phyloP scores from a whole-genome alignment of 2,113 vertebrate genomes.

The Glareola pratincola region DNA sequence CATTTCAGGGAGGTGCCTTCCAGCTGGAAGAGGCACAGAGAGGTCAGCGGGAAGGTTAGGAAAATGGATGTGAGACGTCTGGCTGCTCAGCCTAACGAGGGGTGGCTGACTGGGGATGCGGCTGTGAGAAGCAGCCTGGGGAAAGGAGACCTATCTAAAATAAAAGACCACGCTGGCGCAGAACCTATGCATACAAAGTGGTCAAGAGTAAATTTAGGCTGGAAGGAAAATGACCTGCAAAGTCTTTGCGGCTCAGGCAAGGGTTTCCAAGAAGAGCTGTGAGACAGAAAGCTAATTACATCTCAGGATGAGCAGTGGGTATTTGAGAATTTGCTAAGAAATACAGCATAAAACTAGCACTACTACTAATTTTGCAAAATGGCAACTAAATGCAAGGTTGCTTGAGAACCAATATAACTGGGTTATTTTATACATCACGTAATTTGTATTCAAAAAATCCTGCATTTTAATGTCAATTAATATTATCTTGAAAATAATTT shows the following conservation, averaged over 20 bases:
- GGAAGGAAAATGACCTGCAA: neutral
- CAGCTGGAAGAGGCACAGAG: constrained; percentile 17
- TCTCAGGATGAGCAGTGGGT: neutral
- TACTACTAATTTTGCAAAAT: neutral
- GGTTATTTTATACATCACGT: neutral
- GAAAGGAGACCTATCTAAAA: neutral
- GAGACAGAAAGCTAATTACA: neutral
- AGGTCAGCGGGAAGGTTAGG: constrained; percentile 48
- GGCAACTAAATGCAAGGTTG: neutral
- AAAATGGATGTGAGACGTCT: neutral
- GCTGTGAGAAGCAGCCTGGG: neutral
- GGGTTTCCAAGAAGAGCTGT: neutral
- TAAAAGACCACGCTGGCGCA: neutral
- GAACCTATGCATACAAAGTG: neutral
- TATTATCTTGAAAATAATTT: neutral
- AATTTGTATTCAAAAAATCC: neutral
- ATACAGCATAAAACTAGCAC: neutral
- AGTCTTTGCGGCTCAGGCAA: neutral
- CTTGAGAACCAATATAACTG: neutral
- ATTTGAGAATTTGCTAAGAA: neutral
- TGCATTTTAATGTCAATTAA: neutral
- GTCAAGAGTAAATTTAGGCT: neutral
- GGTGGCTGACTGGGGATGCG: neutral
- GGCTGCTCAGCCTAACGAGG: neutral
- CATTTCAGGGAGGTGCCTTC: neutral